A percentile compares a stretch with the other conserved stretches of the same genome.
Evolutionary conservation across 2,797 vertebrate genomes (phyloP).

Genomic region (Hippocampus kuda): DNA sequence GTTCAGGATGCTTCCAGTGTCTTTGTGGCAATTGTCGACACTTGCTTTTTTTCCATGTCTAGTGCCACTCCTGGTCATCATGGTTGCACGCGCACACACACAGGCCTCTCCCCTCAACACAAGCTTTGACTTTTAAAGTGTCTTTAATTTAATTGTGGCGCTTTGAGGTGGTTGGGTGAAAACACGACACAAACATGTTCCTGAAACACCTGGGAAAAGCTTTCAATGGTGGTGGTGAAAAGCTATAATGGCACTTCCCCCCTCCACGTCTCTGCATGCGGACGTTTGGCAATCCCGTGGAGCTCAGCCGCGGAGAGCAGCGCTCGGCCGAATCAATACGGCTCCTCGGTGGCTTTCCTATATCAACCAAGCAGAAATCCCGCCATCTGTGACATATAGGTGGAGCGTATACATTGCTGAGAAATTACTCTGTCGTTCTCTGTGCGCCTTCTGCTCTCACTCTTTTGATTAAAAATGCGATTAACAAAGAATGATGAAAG

Average conservation of each 20-base stretch:
- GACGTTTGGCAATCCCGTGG: constrained; percentile 47
- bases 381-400: constrained; percentile 65
- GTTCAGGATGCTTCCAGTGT: too few relatives aligned
- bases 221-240: not conserved
- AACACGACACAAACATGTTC: not conserved
- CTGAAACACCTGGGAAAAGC: not conserved
- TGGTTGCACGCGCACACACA: not conserved
- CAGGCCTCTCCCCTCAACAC: not conserved
- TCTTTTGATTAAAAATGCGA: not conserved
- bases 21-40: too few relatives aligned
- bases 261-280: constrained; percentile 27
- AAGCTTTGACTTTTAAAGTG: not conserved
- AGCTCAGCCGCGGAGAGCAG: constrained; percentile 54
- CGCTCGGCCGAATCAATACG: constrained; percentile 59
- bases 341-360: constrained; percentile 61
- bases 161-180: not conserved
- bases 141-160: not conserved
- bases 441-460: constrained; percentile 46
- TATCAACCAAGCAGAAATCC: constrained; percentile 58
- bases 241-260: constrained; percentile 2
- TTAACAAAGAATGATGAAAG: not conserved
- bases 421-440: constrained; percentile 31
- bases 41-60: too few relatives aligned
- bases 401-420: constrained; percentile 54
- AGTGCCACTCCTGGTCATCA: not conserved